Evolutionary conservation across 2,113 vertebrate genomes (phyloP).

Genomic region (Brachyhypopomus occidentalis): DNA sequence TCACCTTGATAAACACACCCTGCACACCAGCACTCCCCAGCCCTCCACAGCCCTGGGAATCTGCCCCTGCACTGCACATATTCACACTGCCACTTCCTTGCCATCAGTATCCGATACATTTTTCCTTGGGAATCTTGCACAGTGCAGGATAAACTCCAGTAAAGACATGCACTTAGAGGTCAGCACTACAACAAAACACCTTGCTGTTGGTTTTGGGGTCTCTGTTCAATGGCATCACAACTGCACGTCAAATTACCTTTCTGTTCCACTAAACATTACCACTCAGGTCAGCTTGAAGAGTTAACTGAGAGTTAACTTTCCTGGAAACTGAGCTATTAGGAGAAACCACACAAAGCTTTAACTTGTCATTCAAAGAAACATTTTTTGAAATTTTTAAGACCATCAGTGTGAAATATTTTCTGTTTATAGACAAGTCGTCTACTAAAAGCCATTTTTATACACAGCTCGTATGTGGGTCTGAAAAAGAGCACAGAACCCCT

Average conservation of each 20-base stretch:
- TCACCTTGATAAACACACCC: too few species aligned
- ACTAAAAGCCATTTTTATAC: constrained; percentile 51
- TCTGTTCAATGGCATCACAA: neutral
- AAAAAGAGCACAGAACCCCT: constrained; percentile 69
- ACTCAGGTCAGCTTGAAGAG: neutral
- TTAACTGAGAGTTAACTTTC: neutral
- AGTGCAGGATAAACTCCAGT: neutral
- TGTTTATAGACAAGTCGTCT: constrained; percentile 7
- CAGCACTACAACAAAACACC: neutral
- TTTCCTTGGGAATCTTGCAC: neutral
- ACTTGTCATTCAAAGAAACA: too few species aligned
- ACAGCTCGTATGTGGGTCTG: constrained; percentile 68
- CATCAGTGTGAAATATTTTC: neutral
- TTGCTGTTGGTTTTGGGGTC: neutral
- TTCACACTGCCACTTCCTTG: neutral
- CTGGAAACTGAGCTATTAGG: neutral
- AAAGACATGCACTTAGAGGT: neutral
- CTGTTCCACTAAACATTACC: neutral
- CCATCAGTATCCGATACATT: neutral
- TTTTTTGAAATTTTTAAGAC: neutral
- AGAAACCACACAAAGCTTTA: neutral
- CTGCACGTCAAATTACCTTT: neutral
- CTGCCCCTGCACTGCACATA: neutral
- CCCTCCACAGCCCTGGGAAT: neutral
- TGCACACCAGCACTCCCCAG: too few species aligned